Conservation (phyloP, 2,113 vertebrate species). For the Sphyrna mokarran region DNA sequence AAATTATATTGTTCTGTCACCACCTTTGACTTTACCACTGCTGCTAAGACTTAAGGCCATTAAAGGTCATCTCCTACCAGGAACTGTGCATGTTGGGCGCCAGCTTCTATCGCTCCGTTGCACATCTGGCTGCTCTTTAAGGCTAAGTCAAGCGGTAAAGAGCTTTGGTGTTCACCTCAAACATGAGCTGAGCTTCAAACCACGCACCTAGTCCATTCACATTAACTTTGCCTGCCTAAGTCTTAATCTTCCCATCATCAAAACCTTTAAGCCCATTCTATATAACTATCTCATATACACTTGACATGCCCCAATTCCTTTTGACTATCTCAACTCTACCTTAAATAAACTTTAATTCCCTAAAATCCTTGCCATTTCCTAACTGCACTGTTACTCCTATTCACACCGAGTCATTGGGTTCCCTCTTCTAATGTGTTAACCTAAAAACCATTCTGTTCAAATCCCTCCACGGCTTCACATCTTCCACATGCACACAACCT, state of each 20-base stretch:
- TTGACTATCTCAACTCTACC: not conserved
- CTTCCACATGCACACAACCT: not conserved
- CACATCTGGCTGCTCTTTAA: too few relatives aligned
- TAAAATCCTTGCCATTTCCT: not conserved
- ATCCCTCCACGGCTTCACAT: not conserved
- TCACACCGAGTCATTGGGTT: not conserved
- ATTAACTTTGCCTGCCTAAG: not conserved
- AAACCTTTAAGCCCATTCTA: not conserved
- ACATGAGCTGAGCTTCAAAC: too few relatives aligned
- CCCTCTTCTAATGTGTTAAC: not conserved
- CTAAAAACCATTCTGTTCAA: not conserved
- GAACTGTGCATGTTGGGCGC: too few relatives aligned
- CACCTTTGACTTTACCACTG: too few relatives aligned
- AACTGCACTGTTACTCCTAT: not conserved
- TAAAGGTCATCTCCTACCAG: too few relatives aligned
- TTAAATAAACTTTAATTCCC: not conserved
- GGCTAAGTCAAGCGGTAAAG: too few relatives aligned
- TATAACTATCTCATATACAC: not conserved
- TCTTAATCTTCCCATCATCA: not conserved
- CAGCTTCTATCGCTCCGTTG: too few relatives aligned
- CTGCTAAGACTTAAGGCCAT: too few relatives aligned
- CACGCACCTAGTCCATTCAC: not conserved
- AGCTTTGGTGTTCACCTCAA: too few relatives aligned
- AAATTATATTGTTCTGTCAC: too few relatives aligned
- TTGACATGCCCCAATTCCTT: not conserved